Conservation (phyloP, 2,113 vertebrate genomes). For the Mesembrinibis cayennensis region DNA sequence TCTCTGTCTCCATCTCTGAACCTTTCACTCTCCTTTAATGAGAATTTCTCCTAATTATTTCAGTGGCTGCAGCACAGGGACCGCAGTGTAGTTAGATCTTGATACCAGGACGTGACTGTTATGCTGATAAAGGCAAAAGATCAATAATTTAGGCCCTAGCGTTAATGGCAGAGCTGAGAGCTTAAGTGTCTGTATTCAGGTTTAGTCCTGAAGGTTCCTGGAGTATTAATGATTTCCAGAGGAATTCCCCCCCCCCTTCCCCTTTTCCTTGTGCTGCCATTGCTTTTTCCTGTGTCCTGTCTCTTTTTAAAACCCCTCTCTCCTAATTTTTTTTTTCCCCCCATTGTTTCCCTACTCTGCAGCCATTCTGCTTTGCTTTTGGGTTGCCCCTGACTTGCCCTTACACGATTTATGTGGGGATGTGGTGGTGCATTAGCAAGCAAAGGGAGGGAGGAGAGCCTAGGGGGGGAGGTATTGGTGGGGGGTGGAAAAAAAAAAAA, state of each 20-base stretch:
- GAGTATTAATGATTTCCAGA: slow-evolving; percentile 70
- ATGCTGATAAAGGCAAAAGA: slow-evolving; percentile 93
- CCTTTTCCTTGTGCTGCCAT: not conserved
- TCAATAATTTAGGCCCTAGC: slow-evolving; percentile 98
- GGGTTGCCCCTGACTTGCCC: not conserved
- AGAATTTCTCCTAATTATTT: slow-evolving; percentile 99
- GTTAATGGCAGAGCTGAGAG: slow-evolving; percentile 90
- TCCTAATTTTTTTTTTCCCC: not conserved
- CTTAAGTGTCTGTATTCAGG: slow-evolving; percentile 87
- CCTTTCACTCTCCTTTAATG: slow-evolving; percentile 92
- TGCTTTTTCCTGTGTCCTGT: not conserved
- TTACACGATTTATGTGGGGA: not conserved
- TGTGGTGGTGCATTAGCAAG: not conserved
- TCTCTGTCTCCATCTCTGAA: slow-evolving; percentile 75
- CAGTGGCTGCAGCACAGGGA: slow-evolving; percentile 91
- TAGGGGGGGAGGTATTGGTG: not conserved
- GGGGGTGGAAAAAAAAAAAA: not conserved
- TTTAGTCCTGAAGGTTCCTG: slow-evolving; percentile 68
- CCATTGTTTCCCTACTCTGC: not conserved
- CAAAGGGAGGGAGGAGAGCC: not conserved
- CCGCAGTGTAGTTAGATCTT: slow-evolving; percentile 87
- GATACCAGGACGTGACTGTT: slow-evolving; percentile 91
- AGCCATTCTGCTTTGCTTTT: not conserved
- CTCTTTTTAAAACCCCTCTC: not conserved
- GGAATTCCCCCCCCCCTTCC: slow-evolving; percentile 23